Evolutionary conservation across 1,140 invertebrate species (phyloP), one percentile per base, ranked within the genome.

Genomic region (Harpegnathos saltator): DNA sequence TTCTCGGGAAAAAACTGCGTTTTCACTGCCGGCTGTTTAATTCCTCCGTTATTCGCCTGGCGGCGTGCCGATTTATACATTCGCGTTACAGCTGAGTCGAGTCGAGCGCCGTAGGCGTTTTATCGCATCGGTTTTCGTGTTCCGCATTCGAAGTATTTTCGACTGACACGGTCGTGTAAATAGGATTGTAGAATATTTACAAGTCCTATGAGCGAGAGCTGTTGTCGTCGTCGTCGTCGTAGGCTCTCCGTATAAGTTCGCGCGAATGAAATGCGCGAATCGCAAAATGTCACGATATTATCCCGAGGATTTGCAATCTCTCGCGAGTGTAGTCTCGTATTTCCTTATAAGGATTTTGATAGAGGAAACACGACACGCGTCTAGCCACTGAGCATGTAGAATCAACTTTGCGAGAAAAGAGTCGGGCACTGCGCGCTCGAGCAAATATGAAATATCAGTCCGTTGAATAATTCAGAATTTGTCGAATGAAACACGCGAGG

Each of bases 121-220:
- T 71, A 48, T 59, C 12, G 14, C 44, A 78, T 78, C 52, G 54
- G 58, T 69, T 71, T 58, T 80, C n/a, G 0, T 69, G n/a, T 59
- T 58, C 33, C 59, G 38, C n/a, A 44, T 78, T 24, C 17, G 17
- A 68, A 78, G 19, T 71, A 69, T 80, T 69, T 80, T 58, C 14
- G 22, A 80, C 54, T 69, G 59, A 58, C 33, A 69, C 1, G 3
- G 9, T 58, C 75, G 38, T 9, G 52, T 56, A 80, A 69, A 69
- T 80, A 71, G 58, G 22, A 24, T 80, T 80, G 58, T 56, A 14
- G 9, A 80, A 80, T 71, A 80, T 80, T 80, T 80, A 80, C 52
- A 59, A 80, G 17, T 78, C 33, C 17, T 78, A 78, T 78, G 52
- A 78, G 74, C n/a, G 22, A 78, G 38, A 44, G 38, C 50, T 22